These are phyloP conservation scores for Clarias platycephalus DNA, from an alignment of 2,797 vertebrate species.

Conservation along the genomic window DNA sequence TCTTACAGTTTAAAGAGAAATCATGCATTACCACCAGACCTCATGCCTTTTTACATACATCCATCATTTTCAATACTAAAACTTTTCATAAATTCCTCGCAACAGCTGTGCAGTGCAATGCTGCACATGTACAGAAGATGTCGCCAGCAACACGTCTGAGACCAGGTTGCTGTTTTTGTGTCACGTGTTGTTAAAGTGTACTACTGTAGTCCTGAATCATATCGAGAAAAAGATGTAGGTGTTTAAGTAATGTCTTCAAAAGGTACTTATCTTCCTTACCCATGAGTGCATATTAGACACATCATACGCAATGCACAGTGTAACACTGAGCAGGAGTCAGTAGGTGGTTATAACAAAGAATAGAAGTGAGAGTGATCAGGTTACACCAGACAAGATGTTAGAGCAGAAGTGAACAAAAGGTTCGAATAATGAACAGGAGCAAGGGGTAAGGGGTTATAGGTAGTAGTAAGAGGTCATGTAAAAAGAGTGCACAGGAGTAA, in stretches of 20 bases:
- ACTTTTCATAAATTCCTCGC: background rate
- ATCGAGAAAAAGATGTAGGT: too few relatives aligned
- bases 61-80: background rate
- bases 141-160: background rate
- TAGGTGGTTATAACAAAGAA: too few relatives aligned
- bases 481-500: background rate
- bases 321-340: background rate
- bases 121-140: background rate
- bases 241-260: background rate
- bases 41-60: conserved; percentile 51
- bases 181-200: too few relatives aligned
- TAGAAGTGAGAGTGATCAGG: background rate
- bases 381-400: background rate
- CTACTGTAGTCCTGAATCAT: background rate
- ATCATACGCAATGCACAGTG: background rate
- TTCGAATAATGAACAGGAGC: background rate
- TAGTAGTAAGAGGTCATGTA: background rate
- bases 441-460: background rate
- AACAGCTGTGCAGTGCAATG: background rate
- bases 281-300: background rate
- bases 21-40: conserved; percentile 31
- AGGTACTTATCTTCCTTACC: background rate
- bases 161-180: background rate
- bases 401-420: background rate
- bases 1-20: conserved; percentile 29